Base-by-base conservation (phyloP, 2,797 vertebrate genomes). In the Siniperca undulata region DNA sequence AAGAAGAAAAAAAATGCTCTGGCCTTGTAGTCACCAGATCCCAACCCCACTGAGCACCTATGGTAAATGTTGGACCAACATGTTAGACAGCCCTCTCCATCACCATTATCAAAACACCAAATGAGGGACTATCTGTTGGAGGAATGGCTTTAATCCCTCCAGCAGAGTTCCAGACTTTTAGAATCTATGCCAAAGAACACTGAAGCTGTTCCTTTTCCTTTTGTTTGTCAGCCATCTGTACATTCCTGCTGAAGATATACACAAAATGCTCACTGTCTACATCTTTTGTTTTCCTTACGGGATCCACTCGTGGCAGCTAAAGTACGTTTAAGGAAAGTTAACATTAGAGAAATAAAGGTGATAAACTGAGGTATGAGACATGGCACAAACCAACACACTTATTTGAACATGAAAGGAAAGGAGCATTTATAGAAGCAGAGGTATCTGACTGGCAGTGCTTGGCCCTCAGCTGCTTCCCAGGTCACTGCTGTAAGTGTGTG, bases 201-300 rank as follows among this genome's bases (percentile, higher is more conserved):
- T 58, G 42, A 82, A 74, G 78, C 75, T 70, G 27, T 52, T 80
- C 9, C 40, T 72, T 74, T 70, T 44, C 5, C 13, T 76, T 78
- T 74, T 80, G 46, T 75, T 73, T 76, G 52, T 74, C 66, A 70
- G 70, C 86, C 89, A 89, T 91, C 91, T 92, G 88, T 70, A 87
- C 62, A 74, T 66, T 83, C 46, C 74, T 61, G n/a, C 72, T 50
- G 50, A 74, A 64, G 19, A 42, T 36, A 66, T n/a, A 70, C 62
- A 70, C 66, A 71, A 11, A 70, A 38, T 59, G 27, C 12, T 68
- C 65, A 50, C 55, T 50, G 50, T 62, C n/a, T 44, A 24, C 71
- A 53, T 76, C 60, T 19, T 58, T 42, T 44, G 38, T 58, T 64
- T 36, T 60, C 30, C 71, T 42, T 19, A 30, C 16, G 62, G n/a